Evolutionary conservation across 2,797 vertebrate genomes (phyloP), one percentile per base, ranked within the genome.

Genomic region (Gymnothorax javanicus): DNA sequence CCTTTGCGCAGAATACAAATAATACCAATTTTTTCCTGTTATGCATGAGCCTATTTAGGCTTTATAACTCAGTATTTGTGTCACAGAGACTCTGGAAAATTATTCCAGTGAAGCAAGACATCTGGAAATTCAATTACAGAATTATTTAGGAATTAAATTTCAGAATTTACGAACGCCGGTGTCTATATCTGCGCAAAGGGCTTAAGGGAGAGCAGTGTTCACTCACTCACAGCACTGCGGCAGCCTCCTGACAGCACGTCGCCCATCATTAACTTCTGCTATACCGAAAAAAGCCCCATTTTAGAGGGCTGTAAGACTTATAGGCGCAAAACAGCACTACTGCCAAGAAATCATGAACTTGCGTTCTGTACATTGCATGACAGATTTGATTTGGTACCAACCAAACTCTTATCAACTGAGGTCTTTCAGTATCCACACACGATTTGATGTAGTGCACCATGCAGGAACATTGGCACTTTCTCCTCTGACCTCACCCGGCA

Each of bases 251-350:
- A 87, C 90, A 91, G 91, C 84, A 71, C 81, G 86, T 88, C 88
- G 81, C 86, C 91, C 88, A 89, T 87, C 86, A 77, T 90, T 90
- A 91, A 91, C 89, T 91, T 33, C 82, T 59, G 83, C 89, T 84
- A 89, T 50, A 52, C 58, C 2, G 5, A 43, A 79, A 83, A 86
- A n/a, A 7, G 0, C 0, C 59, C 12, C 1, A 15, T 60, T 2
- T 84, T 86, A 88, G 62, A 86, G 82, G 83, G 67, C 85, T 58
- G 54, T 50, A 60, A 84, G 85, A 88, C 85, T 60, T 88, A 83
- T 86, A 67, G 79, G 82, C 77, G 83, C 25, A 60, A 88, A 82
- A 84, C 82, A 25, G n/a, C 43, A 83, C 62, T 56, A 33, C 52
- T 60, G 84, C 54, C 79, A 83, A 73, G 56, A 56, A 79, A 86